Percentiles rank a stretch among this genome's conserved stretches.
Evolutionary conservation across 2,113 vertebrate species (phyloP).

Genomic region (Poecile atricapillus): DNA sequence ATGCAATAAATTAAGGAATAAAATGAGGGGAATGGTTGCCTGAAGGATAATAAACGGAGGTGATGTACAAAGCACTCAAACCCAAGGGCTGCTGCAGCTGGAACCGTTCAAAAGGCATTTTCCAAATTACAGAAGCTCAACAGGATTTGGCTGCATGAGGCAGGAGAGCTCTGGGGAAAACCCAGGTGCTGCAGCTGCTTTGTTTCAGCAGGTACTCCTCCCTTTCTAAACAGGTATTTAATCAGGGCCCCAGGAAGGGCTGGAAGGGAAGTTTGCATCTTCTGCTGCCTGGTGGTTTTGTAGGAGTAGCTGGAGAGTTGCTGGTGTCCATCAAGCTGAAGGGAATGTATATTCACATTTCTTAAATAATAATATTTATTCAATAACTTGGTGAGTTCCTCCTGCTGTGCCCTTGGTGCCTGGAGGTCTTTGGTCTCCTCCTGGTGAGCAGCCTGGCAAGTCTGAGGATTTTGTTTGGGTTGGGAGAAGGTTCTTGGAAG

Average conservation of each 20-base stretch:
- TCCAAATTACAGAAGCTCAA: neutral
- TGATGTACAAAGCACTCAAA: neutral
- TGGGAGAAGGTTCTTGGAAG: neutral
- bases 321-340: neutral
- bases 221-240: neutral
- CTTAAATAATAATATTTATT: neutral
- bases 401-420: neutral
- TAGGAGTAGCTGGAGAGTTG: neutral
- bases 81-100: conserved; percentile 13
- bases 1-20: neutral
- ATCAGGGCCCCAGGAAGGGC: neutral
- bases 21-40: neutral
- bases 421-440: neutral
- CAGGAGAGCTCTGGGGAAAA: conserved; percentile 2
- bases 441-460: neutral
- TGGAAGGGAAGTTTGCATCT: accelerated
- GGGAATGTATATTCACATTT: accelerated
- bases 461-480: neutral
- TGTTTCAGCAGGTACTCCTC: neutral
- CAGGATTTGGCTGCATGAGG: neutral
- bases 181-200: conserved; percentile 31
- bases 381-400: neutral
- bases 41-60: neutral
- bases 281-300: accelerated
- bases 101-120: conserved; percentile 8